Percentiles rank a stretch among this genome's conserved stretches.
phyloP scores from a whole-genome alignment of 2,888 invertebrate genomes.

The Micoletzkya japonica region DNA sequence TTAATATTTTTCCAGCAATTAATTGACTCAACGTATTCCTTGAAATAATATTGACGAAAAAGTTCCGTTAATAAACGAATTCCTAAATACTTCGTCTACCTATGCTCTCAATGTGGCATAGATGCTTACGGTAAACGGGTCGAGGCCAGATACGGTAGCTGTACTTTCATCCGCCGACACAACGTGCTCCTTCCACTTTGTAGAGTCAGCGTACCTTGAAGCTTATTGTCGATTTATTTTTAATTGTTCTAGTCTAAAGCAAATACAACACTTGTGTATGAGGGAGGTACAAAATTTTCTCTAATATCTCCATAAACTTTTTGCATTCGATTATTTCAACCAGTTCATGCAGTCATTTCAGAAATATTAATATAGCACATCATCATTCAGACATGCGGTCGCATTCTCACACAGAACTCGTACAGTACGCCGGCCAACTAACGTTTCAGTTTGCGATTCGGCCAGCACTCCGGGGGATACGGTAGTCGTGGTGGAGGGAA shows the following conservation, averaged over 20 bases:
- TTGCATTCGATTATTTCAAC: too few relatives aligned
- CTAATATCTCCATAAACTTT: too few relatives aligned
- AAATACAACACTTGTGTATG: too few relatives aligned
- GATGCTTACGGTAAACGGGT: constrained; percentile 19
- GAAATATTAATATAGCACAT: too few relatives aligned
- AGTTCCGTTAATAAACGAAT: background rate
- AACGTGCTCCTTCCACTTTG: constrained; percentile 9
- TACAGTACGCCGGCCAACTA: background rate
- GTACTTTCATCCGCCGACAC: constrained; percentile 17
- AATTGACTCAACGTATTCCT: background rate
- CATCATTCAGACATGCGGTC: background rate
- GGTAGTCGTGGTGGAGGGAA: too few relatives aligned
- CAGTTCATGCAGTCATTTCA: too few relatives aligned
- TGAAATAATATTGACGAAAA: background rate
- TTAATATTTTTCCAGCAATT: background rate
- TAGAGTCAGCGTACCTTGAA: constrained; percentile 26
- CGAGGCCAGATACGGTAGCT: constrained; percentile 24
- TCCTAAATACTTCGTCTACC: background rate
- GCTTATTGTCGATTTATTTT: background rate
- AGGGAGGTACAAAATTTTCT: too few relatives aligned
- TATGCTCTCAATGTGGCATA: too few relatives aligned
- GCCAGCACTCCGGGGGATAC: too few relatives aligned
- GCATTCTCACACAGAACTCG: background rate
- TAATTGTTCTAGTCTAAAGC: background rate
- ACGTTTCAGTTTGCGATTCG: background rate